These are phyloP conservation scores for Athalia circularis DNA, from an alignment of 2,888 invertebrate genomes.

Conservation along the genomic window DNA sequence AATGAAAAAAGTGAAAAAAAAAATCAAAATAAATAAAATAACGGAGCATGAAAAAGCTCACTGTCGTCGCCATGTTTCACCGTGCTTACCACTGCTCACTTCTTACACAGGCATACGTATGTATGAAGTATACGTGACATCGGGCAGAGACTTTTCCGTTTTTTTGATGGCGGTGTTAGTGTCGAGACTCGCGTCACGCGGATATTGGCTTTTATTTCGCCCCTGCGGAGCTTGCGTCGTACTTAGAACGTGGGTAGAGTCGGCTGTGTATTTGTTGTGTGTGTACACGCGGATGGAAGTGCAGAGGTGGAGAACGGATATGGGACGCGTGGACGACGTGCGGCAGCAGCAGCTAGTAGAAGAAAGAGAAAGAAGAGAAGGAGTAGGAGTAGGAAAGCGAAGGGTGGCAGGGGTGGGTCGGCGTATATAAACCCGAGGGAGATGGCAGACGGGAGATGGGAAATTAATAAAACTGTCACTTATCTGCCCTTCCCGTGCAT, in stretches of 20 bases:
- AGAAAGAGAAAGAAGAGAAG: not conserved
- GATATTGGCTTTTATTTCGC: slow-evolving; percentile 68
- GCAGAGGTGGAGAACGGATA: slow-evolving; percentile 5
- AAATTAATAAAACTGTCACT: slow-evolving; percentile 88
- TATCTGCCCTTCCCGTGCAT: slow-evolving; percentile 73
- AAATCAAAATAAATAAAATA: too few relatives aligned
- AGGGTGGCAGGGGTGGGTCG: slow-evolving; percentile 53
- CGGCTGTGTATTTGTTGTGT: slow-evolving; percentile 47
- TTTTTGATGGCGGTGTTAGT: not conserved
- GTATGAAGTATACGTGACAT: too few relatives aligned
- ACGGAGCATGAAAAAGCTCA: too few relatives aligned
- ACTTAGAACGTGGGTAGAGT: slow-evolving; percentile 2
- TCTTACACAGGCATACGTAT: too few relatives aligned
- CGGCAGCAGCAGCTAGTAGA: not conserved
- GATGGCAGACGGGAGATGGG: slow-evolving; percentile 74
- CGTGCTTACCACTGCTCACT: too few relatives aligned
- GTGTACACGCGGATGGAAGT: slow-evolving; percentile 18
- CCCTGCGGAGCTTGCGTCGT: slow-evolving; percentile 31
- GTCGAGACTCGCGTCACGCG: slow-evolving; percentile 39
- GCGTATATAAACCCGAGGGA: slow-evolving; percentile 51
- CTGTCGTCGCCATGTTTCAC: too few relatives aligned
- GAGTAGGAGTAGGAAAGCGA: slow-evolving; percentile 30
- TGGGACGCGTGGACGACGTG: slow-evolving; percentile 46
- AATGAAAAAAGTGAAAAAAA: too few relatives aligned
- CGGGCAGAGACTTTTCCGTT: not conserved